Evolutionary conservation across 2,797 vertebrate species (phyloP).

Genomic region (Muscicapa comitata): DNA sequence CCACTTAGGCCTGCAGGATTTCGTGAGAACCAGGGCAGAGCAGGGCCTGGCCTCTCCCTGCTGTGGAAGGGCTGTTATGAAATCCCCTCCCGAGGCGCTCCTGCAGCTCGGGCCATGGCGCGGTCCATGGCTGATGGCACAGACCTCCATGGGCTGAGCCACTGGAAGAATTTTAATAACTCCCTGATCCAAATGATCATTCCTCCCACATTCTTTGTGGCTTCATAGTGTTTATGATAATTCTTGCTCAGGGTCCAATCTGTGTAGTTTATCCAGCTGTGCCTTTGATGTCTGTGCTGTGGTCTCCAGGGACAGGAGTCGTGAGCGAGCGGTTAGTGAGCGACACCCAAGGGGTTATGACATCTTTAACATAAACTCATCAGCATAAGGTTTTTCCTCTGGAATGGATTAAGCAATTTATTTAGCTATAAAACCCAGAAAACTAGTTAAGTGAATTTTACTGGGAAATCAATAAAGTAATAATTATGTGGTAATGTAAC

Average conservation of each 20-base stretch:
- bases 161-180: slow-evolving; percentile 48
- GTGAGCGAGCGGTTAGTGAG: slow-evolving; percentile 31
- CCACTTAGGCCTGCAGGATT: background rate
- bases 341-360: slow-evolving; percentile 39
- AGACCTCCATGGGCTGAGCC: background rate
- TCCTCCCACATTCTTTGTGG: slow-evolving; percentile 49
- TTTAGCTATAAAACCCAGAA: slow-evolving; percentile 73
- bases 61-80: background rate
- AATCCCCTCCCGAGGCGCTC: background rate
- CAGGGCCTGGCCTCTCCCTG: background rate
- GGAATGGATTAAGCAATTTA: slow-evolving; percentile 80
- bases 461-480: slow-evolving; percentile 80
- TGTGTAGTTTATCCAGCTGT: slow-evolving; percentile 55
- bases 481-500: slow-evolving; percentile 22
- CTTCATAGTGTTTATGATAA: slow-evolving; percentile 44
- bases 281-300: slow-evolving; percentile 48
- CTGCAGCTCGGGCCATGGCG: background rate
- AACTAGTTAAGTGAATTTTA: slow-evolving; percentile 81
- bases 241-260: background rate
- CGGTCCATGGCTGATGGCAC: background rate
- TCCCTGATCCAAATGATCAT: slow-evolving; percentile 32
- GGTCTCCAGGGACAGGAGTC: slow-evolving; percentile 6
- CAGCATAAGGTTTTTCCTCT: slow-evolving; percentile 51
- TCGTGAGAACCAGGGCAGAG: background rate
- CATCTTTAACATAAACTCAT: slow-evolving; percentile 53